A percentile compares a stretch with the other conserved stretches of the same genome.
phyloP scores from a whole-genome alignment of 2,888 invertebrate genomes.

The Eledona agricola region DNA sequence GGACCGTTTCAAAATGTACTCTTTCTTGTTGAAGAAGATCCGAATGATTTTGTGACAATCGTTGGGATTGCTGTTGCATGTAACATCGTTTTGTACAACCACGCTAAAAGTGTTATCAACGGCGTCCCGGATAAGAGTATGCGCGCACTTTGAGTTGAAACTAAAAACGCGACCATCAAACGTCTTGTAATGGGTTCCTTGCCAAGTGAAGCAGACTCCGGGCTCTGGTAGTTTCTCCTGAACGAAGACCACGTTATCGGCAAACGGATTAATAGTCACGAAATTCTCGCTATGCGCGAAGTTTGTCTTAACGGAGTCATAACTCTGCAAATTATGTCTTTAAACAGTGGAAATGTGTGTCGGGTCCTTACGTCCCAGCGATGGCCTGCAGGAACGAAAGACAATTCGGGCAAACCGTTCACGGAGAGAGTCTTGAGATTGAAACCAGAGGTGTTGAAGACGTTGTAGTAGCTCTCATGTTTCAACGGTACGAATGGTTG shows the following conservation, averaged over 20 bases:
- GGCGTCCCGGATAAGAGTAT: constrained; percentile 76
- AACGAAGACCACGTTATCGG: constrained; percentile 32
- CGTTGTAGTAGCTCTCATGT: constrained; percentile 32
- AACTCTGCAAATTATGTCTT: no score
- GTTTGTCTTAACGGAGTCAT: no score
- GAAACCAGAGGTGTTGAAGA: constrained; percentile 20
- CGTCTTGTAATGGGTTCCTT: constrained; percentile 79
- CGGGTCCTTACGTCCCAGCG: no score
- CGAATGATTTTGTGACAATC: constrained; percentile 66
- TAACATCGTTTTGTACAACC: constrained; percentile 65
- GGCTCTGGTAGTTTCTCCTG: constrained; percentile 65
- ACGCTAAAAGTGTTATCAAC: constrained; percentile 76
- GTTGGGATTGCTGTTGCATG: constrained; percentile 64
- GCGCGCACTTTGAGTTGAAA: constrained; percentile 79
- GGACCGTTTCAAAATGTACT: constrained; percentile 68
- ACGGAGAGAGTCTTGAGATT: constrained; percentile 27
- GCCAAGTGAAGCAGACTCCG: constrained; percentile 81
- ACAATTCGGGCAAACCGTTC: constrained; percentile 19
- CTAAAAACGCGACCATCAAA: constrained; percentile 82
- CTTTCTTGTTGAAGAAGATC: constrained; percentile 76
- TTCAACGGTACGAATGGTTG: constrained; percentile 46
- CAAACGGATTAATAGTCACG: constrained; percentile 6
- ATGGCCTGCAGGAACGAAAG: constrained; percentile 17
- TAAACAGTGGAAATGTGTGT: no score
- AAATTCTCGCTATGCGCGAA: not conserved